Conservation (phyloP, 2,797 vertebrate genomes). For the Galaxias olidus region DNA sequence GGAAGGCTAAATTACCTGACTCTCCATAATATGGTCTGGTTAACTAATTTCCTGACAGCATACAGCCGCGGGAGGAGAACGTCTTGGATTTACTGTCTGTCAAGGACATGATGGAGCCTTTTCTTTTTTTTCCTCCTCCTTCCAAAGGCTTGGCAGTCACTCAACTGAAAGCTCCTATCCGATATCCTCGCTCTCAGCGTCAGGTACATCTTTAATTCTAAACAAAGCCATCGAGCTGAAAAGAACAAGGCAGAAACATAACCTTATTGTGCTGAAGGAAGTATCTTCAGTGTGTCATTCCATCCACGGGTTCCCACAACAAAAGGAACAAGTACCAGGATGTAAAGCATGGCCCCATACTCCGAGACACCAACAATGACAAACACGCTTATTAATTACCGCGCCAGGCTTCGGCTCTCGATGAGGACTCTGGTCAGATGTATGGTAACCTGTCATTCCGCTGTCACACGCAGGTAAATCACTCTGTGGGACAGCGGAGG, state of each 20-base stretch:
- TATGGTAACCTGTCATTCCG: slow-evolving; percentile 60
- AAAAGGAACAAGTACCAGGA: slow-evolving; percentile 28
- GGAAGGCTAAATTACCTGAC: slow-evolving; percentile 79
- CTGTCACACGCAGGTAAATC: slow-evolving; percentile 73
- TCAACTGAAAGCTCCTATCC: slow-evolving; percentile 65
- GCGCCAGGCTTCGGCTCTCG: slow-evolving; percentile 27
- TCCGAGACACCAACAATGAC: slow-evolving; percentile 26
- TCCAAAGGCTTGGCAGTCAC: slow-evolving; percentile 62
- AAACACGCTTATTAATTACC: slow-evolving; percentile 49
- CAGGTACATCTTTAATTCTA: slow-evolving; percentile 66
- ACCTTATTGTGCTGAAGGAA: slow-evolving; percentile 73
- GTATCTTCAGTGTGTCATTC: slow-evolving; percentile 73
- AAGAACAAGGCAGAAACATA: slow-evolving; percentile 70
- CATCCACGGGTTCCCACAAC: slow-evolving; percentile 71
- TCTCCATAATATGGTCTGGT: slow-evolving; percentile 77
- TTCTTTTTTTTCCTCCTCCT: slow-evolving; percentile 44
- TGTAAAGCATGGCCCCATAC: slow-evolving; percentile 36
- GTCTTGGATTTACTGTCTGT: slow-evolving; percentile 72
- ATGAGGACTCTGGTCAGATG: slow-evolving; percentile 41
- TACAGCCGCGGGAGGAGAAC: slow-evolving; percentile 57
- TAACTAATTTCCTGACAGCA: slow-evolving; percentile 80
- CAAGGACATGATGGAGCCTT: slow-evolving; percentile 70
- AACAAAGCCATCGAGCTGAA: slow-evolving; percentile 62
- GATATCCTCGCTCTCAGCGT: slow-evolving; percentile 57
- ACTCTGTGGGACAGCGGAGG: slow-evolving; percentile 55